Evolutionary conservation across 2,797 vertebrate genomes (phyloP).

Genomic region (Spinus pinus): DNA sequence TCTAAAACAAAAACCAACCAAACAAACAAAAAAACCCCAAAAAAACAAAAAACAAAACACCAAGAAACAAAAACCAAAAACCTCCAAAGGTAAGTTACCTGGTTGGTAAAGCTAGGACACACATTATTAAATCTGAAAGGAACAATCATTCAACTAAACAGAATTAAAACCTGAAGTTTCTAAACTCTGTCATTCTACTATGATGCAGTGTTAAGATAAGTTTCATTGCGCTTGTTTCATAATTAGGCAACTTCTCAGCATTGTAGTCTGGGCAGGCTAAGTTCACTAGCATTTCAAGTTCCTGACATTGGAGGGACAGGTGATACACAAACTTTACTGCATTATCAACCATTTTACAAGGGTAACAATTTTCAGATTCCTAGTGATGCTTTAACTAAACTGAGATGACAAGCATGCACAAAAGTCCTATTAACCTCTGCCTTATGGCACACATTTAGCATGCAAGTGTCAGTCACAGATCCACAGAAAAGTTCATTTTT

Average conservation of each 20-base stretch:
- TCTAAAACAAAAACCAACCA: neutral
- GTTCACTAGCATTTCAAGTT: neutral
- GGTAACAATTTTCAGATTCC: neutral
- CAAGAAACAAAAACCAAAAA: neutral
- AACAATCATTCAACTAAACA: neutral
- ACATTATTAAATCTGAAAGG: neutral
- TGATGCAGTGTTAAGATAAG: rapidly evolving
- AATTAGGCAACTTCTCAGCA: neutral
- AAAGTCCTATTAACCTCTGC: neutral
- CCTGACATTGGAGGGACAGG: neutral
- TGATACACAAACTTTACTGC: neutral
- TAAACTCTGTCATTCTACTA: neutral
- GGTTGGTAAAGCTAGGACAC: neutral
- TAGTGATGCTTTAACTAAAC: neutral
- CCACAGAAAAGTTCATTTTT: neutral
- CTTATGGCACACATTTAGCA: neutral
- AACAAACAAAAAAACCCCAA: neutral
- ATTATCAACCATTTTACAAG: neutral
- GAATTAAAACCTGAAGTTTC: neutral
- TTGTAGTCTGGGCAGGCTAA: rapidly evolving
- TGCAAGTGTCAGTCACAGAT: rapidly evolving
- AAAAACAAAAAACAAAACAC: neutral
- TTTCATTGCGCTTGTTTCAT: neutral
- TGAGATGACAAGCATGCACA: neutral
- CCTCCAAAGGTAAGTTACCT: neutral